A percentile compares a stretch with the other conserved stretches of the same genome.
Conservation (phyloP, 2,113 vertebrate genomes). For the Colistium nudipinnis region DNA sequence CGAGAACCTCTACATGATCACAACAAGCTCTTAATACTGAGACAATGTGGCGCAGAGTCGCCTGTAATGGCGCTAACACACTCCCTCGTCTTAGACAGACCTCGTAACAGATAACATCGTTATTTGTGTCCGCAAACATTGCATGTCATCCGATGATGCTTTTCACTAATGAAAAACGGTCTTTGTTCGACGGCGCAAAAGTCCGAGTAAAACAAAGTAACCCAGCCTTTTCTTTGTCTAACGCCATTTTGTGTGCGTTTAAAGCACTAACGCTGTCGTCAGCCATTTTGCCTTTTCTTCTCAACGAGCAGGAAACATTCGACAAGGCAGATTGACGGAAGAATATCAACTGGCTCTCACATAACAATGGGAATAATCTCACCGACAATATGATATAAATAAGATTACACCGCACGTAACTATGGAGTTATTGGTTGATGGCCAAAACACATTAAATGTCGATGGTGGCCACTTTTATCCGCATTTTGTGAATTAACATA, state of each 20-base stretch:
- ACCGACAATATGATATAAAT: no score
- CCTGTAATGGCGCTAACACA: neutral
- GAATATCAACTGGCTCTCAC: neutral
- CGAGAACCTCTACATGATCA: no score
- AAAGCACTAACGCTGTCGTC: conserved; percentile 52
- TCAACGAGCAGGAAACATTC: neutral
- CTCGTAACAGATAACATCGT: no score
- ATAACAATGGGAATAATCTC: neutral
- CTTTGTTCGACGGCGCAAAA: neutral
- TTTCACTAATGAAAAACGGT: neutral
- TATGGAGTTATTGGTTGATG: no score
- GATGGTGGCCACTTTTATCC: no score
- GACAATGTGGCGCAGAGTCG: no score
- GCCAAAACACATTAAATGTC: no score
- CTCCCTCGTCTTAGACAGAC: no score
- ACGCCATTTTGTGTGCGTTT: conserved; percentile 83
- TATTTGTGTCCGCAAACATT: no score
- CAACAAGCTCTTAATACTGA: no score
- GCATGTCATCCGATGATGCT: neutral
- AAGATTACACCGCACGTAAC: no score
- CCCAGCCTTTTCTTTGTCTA: conserved; percentile 57
- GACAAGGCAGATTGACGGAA: neutral
- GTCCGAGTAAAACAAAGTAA: conserved; percentile 1
- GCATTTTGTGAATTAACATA: no score
- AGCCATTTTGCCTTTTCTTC: conserved; percentile 80